Evolutionary conservation across 2,888 invertebrate species (phyloP), one percentile per base, ranked within the genome.

Genomic region (Eudasyphora cyanicolor): DNA sequence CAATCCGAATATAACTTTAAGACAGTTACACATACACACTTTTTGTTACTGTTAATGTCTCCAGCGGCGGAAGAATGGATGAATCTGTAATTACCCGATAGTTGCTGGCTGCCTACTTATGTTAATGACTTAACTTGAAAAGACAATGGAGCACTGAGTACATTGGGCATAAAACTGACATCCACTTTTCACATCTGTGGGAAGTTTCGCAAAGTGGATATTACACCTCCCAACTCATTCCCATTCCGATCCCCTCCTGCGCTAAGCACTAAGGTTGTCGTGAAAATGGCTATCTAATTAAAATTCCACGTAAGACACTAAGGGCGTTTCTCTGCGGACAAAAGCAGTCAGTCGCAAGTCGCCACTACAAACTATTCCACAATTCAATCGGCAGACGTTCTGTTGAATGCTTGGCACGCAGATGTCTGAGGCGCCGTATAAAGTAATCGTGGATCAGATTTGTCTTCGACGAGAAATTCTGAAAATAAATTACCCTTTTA

Each of bases 111-210:
- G n/a, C 64, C 21, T 64, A 64, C 38, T 21, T 19, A 64, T 38
- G 64, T 38, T 38, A 32, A 32, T 62, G 35, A 62, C 62, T 62
- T 17, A 32, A 62, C 35, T 62, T 62, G 35, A 17, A 35, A 38
- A 38, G 38, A 12, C 38, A 38, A 38, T 10, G 2, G 6, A 8
- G 38, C 12, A 38, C 12, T 10, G 38, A 38, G 38, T n/a, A n/a
- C n/a, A n/a, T n/a, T n/a, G n/a, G n/a, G n/a, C n/a, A n/a, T n/a
- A 38, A 38, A 38, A 38, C 7, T 38, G 32, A 6, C 32, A 38
- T 5, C 12, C 2, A 12, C 32, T 19, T 38, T 38, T 21, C 17
- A 19, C 35, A 1, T 10, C 35, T 38, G 64, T 64, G 64, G 38
- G 38, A 64, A 64, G 38, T 19, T 64, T 38, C 2, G 12, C 35